phyloP scores from a whole-genome alignment of 92 coral and sea anemone genomes.

The Scolanthus callimorphus region DNA sequence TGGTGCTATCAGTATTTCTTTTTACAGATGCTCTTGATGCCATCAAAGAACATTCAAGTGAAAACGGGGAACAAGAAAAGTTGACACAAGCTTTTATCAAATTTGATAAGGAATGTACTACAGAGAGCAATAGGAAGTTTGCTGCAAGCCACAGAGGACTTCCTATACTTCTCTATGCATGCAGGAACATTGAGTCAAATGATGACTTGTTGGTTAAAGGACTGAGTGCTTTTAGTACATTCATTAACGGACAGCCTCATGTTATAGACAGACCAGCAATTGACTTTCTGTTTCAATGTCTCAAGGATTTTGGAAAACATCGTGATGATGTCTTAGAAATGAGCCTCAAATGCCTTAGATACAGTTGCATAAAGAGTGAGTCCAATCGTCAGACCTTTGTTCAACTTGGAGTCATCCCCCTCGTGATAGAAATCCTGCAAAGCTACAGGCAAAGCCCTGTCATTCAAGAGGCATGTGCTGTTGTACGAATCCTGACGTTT shows the following conservation, averaged over 20 bases:
- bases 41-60: slow-evolving; percentile 30
- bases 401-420: slow-evolving; percentile 50
- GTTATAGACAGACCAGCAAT: slow-evolving; percentile 44
- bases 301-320: slow-evolving; percentile 44
- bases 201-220: slow-evolving; percentile 32
- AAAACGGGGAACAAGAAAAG: slow-evolving; percentile 13
- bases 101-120: slow-evolving; percentile 51
- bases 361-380: slow-evolving; percentile 65
- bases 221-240: slow-evolving; percentile 57
- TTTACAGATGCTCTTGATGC: slow-evolving; percentile 55
- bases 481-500: slow-evolving; percentile 72
- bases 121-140: slow-evolving; percentile 64
- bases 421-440: slow-evolving; percentile 41
- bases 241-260: slow-evolving; percentile 62
- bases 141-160: slow-evolving; percentile 74
- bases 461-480: slow-evolving; percentile 60
- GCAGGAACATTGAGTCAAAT: slow-evolving; percentile 28
- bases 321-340: slow-evolving; percentile 23
- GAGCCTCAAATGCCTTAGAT: slow-evolving; percentile 29
- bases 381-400: slow-evolving; percentile 86
- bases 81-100: slow-evolving; percentile 26
- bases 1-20: too few relatives aligned
- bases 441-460: slow-evolving; percentile 19
- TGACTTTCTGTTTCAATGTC: slow-evolving; percentile 42
- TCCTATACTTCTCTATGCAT: slow-evolving; percentile 33